Conservation (phyloP, 37 sponge, comb jelly and placozoan genomes). For the Halisarca cf. caerulea region DNA sequence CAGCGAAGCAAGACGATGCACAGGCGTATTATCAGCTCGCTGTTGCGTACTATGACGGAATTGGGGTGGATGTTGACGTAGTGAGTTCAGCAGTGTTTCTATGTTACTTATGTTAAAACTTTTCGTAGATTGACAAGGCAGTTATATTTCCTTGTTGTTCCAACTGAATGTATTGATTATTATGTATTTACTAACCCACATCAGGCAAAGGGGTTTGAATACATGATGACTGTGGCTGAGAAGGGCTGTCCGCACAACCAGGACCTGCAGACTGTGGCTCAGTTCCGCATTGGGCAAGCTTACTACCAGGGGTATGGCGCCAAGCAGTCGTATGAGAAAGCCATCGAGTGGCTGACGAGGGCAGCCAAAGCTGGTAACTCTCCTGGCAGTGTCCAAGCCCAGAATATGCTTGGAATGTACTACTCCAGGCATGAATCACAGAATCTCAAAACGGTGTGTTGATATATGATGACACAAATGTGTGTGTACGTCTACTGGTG, state of each 20-base stretch:
- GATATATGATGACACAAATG: too few species aligned
- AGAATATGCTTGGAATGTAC: conserved; percentile 86
- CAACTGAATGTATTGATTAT: too few species aligned
- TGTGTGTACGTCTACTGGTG: too few species aligned
- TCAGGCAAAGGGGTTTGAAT: conserved; percentile 70
- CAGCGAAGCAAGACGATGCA: conserved; percentile 28
- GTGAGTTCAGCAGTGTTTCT: too few species aligned
- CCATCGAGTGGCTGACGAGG: conserved; percentile 63
- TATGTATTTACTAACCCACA: too few species aligned
- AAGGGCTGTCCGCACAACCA: conserved; percentile 32
- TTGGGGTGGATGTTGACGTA: conserved; percentile 57
- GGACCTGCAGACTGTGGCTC: conserved; percentile 70
- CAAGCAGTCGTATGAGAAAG: conserved; percentile 69
- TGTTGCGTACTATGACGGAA: conserved; percentile 87
- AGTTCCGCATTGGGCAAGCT: conserved; percentile 87
- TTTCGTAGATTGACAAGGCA: background rate
- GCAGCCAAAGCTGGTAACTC: conserved; percentile 53
- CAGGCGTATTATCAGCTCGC: conserved; percentile 87
- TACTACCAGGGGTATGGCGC: conserved; percentile 88
- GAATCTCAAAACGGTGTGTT: conserved; percentile 59
- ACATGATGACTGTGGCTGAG: conserved; percentile 75
- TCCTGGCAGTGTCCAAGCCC: conserved; percentile 67
- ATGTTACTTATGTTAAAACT: background rate
- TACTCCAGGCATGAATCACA: conserved; percentile 74
- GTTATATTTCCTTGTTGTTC: background rate